Base-by-base conservation (phyloP, 2,888 invertebrate species). In the Anagyrus pseudococci region DNA sequence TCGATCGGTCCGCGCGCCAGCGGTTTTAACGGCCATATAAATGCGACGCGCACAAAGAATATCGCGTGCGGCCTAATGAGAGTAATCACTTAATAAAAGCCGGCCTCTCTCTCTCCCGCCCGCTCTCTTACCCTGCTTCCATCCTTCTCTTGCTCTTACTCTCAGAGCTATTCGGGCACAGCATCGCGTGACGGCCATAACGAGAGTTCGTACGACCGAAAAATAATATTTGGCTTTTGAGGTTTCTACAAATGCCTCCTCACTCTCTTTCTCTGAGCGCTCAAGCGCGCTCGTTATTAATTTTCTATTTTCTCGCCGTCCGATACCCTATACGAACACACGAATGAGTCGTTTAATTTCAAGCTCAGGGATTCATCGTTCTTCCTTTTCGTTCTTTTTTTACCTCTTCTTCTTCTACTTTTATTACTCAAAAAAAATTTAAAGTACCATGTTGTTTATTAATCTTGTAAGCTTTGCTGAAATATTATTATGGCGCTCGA, bases 31-130 rank as follows among this genome's bases (percentile, higher is more conserved):
- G 26, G 44, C 13, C 22, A 4, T 44, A 10, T 46, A 25, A n/a
- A 13, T 43, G 60, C 17, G 33, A 15, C 8, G 4, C 15, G 10
- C 44, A 55, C 74, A 77, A 77, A 77, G 75, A 74, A 73, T 74
- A 78, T 80, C 78, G 79, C 79, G 80, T 80, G 80, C 78, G 72
- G 68, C 69, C 77, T 79, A 80, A 80, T 80, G 78, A 78, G 79
- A 76, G 77, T 80, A 79, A 79, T 80, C 80, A 77, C 77, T 80
- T 78, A 80, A 79, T 80, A 80, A 78, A 77, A 74, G 72, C 74
- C 71, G 73, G 62, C 40, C 44, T 62, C 41, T 29, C 44, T 58
- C 41, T 20, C 20, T 40, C 40, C 4, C 13, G 2, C 15, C n/a
- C 8, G 19, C 40, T 20, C 47, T 4, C 19, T 10, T 22, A 64